Conservation (phyloP, 2,113 vertebrate genomes). For the Aptenodytes forsteri region DNA sequence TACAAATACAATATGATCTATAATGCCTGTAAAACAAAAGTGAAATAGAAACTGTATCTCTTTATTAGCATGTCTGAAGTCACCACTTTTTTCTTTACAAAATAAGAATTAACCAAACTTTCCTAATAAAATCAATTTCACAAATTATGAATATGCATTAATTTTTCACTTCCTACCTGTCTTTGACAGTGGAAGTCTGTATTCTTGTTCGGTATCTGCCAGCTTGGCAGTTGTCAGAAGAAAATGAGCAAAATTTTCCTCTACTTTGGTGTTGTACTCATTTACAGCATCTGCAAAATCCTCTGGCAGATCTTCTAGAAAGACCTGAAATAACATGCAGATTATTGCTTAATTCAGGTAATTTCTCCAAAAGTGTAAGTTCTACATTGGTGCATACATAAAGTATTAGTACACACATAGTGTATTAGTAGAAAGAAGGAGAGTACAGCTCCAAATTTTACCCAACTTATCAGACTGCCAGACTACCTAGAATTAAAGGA, state of each 20-base stretch:
- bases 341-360: not conserved
- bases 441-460: not conserved
- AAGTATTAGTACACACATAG: not conserved
- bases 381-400: not conserved
- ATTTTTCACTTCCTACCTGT: constrained; percentile 21
- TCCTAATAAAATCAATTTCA: not conserved
- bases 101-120: not conserved
- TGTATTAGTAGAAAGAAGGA: not conserved
- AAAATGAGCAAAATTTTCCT: constrained; percentile 54
- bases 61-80: not conserved
- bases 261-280: constrained; percentile 41
- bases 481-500: not conserved
- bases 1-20: not conserved
- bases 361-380: not conserved
- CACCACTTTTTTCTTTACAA: not conserved
- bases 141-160: not conserved
- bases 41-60: not conserved
- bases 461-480: not conserved
- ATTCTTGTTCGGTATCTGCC: constrained; percentile 54
- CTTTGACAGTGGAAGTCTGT: constrained; percentile 52
- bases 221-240: constrained; percentile 40
- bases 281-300: constrained; percentile 46
- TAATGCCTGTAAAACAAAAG: not conserved
- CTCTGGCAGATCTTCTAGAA: constrained; percentile 53
- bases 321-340: constrained; percentile 1